Percentiles rank a stretch among this genome's conserved stretches.
Conservation (phyloP, 2,888 invertebrate genomes). For the Charanyca ferruginea region DNA sequence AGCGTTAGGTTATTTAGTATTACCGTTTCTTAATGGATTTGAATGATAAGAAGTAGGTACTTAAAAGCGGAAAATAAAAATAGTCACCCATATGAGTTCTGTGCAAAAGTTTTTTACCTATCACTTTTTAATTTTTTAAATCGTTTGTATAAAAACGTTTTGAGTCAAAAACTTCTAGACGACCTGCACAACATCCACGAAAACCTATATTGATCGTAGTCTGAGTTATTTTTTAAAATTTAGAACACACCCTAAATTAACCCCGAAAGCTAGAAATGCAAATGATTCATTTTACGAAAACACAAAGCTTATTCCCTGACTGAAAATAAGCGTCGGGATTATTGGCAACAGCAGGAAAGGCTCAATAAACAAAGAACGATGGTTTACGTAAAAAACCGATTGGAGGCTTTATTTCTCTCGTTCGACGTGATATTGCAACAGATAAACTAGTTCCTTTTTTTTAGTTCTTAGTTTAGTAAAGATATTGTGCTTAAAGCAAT, state of each 20-base stretch:
- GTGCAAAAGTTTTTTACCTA: too few relatives aligned
- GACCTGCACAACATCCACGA: not conserved
- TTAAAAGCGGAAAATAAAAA: too few relatives aligned
- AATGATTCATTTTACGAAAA: constrained; percentile 21
- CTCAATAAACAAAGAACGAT: constrained; percentile 38
- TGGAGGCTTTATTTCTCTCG: constrained; percentile 26
- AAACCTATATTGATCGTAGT: not conserved
- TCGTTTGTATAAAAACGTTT: too few relatives aligned
- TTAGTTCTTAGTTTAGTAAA: too few relatives aligned
- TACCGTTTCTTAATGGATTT: too few relatives aligned
- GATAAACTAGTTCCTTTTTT: constrained; percentile 50
- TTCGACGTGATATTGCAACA: constrained; percentile 29
- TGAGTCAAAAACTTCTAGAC: constrained; percentile 1
- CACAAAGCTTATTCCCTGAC: constrained; percentile 14
- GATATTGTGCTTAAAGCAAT: too few relatives aligned
- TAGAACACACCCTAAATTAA: not conserved
- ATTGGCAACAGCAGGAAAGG: constrained; percentile 26
- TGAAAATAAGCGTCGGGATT: constrained; percentile 7
- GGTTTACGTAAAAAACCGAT: constrained; percentile 38
- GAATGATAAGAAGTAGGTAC: too few relatives aligned
- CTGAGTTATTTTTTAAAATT: not conserved
- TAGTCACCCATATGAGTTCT: too few relatives aligned
- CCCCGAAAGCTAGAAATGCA: constrained; percentile 6
- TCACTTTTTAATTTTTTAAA: too few relatives aligned
- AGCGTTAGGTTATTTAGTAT: too few relatives aligned